Percentiles rank a stretch among this genome's conserved stretches.
Conservation (phyloP, 1,140 invertebrate genomes). For the Oncopeltus fasciatus region DNA sequence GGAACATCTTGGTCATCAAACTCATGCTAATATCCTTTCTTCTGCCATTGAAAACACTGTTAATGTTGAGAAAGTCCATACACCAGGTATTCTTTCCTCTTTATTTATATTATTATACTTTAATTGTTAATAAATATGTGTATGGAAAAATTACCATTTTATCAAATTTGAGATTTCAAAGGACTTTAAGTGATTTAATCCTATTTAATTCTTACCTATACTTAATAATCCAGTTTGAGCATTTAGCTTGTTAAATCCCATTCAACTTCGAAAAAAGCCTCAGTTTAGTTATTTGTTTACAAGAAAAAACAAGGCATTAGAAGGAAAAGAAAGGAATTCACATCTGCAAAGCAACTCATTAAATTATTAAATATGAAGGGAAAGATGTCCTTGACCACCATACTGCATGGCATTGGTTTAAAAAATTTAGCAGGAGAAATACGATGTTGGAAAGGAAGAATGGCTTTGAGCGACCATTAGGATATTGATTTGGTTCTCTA, state of each 20-base stretch:
- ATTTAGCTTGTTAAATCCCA: not conserved
- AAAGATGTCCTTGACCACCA: too few species aligned
- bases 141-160: not conserved
- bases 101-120: not conserved
- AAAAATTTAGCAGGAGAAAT: too few species aligned
- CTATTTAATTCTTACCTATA: not conserved
- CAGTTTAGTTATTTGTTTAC: too few species aligned
- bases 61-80: constrained; percentile 64
- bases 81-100: constrained; percentile 35
- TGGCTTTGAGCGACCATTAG: too few species aligned
- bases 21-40: constrained; percentile 63
- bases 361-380: too few species aligned
- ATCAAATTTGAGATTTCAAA: not conserved
- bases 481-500: too few species aligned
- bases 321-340: too few species aligned
- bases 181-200: not conserved
- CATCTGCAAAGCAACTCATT: too few species aligned
- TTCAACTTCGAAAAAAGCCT: not conserved
- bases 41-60: constrained; percentile 68
- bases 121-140: not conserved
- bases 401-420: too few species aligned
- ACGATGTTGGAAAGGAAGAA: too few species aligned
- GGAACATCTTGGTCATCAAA: constrained; percentile 69
- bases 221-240: not conserved
- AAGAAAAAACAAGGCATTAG: not conserved